Evolutionary conservation across 2,888 invertebrate genomes (phyloP).

Genomic region (Alcis repandata): DNA sequence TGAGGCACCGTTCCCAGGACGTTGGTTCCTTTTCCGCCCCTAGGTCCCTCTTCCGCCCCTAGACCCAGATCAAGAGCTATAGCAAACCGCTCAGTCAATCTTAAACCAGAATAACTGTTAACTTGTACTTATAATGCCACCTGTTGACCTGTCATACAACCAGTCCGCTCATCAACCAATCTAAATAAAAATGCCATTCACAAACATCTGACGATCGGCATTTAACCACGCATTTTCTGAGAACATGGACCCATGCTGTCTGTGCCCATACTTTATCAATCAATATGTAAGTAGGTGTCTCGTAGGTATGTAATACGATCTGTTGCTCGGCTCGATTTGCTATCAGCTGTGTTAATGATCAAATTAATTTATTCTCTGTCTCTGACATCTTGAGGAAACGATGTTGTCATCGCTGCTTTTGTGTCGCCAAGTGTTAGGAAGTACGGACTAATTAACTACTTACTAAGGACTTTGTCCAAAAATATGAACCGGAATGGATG

Average conservation of each 20-base stretch:
- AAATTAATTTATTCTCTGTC: slow-evolving; percentile 35
- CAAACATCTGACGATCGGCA: slow-evolving; percentile 13
- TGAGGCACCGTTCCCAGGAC: too few species aligned
- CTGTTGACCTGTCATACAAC: not conserved
- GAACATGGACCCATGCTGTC: slow-evolving; percentile 37
- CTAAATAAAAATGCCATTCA: slow-evolving; percentile 4
- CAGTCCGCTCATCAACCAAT: not conserved
- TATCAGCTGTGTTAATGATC: slow-evolving; percentile 29
- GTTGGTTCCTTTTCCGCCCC: too few species aligned
- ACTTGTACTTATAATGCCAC: not conserved
- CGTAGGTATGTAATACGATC: slow-evolving; percentile 32
- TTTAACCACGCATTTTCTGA: slow-evolving; percentile 12
- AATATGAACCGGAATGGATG: too few species aligned
- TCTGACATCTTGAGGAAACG: slow-evolving; percentile 26
- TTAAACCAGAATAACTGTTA: not conserved
- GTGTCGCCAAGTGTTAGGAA: slow-evolving; percentile 7
- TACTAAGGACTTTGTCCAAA: not conserved
- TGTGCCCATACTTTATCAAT: slow-evolving; percentile 28
- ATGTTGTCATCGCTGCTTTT: slow-evolving; percentile 31
- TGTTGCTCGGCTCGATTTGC: slow-evolving; percentile 26
- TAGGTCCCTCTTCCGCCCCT: too few species aligned
- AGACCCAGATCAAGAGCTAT: too few species aligned
- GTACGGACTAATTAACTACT: not conserved
- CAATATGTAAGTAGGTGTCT: slow-evolving; percentile 29
- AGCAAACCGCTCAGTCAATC: too few species aligned